Evolutionary conservation across 2,888 invertebrate species (phyloP), one percentile per base, ranked within the genome.

Genomic region (Tridacna crocea): DNA sequence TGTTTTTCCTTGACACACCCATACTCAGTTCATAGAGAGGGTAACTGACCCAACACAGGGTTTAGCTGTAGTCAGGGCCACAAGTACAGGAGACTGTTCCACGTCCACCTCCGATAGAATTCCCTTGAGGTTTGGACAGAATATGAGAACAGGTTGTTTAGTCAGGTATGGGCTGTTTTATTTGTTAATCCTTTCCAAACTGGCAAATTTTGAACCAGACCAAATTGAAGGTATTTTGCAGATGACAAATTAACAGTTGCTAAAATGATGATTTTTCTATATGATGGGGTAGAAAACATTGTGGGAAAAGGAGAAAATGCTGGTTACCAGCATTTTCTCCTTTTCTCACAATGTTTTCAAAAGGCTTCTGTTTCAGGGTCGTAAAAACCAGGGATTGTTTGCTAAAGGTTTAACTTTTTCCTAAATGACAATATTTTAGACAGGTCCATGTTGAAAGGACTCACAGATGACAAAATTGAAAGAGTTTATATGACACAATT

Each of bases 121-220:
- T 19, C 90, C 93, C 13, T 89, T 94, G 27, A 86, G 85, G 55
- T 94, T 94, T 90, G 94, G 94, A 12, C 89, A 92, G 68, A 90
- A 93, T 75, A 88, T 94, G 83, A 82, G 93, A 19, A 91, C 94
- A 55, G 94, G 94, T 3, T 94, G 94, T 85, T 83, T 91, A 24
- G 84, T 94, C 48, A 90, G 87, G 94, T 94, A 87, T 47, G 27
- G 36, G 36, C 36, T 36, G 8, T 36, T 36, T 36, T 8, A 36
- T 36, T n/a, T 58, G 36, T 36, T 36, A 36, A 36, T 36, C 36
- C 8, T 36, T 36, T 4, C 36, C 36, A 36, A 36, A 36, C 36
- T 4, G 8, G 3, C 2, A 36, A 36, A 36, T 36, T 36, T 36
- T 8, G 8, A 8, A 36, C 36, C 8, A 8, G 36, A 4, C 36